Conservation (phyloP, 2,113 vertebrate species). For the Balaeniceps rex region DNA sequence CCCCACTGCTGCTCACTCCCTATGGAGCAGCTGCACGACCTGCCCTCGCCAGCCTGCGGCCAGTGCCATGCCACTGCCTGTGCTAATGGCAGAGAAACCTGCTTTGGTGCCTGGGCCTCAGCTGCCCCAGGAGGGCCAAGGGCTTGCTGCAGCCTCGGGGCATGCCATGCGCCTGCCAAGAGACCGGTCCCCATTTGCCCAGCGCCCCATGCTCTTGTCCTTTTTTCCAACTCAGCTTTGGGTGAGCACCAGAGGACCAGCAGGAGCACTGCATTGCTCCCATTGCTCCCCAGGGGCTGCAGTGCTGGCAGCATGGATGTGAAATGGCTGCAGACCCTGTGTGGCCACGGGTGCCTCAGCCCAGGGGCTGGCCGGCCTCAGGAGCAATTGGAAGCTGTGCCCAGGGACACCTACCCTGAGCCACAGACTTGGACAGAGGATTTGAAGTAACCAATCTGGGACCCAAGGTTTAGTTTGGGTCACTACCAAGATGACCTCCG, state of each 20-base stretch:
- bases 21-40: rapidly evolving
- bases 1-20: rapidly evolving
- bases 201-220: not conserved
- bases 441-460: not conserved
- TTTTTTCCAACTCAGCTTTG: not conserved
- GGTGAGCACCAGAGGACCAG: not conserved
- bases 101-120: too few relatives aligned
- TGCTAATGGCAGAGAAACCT: not conserved
- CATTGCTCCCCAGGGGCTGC: not conserved
- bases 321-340: rapidly evolving
- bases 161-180: not conserved
- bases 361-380: rapidly evolving
- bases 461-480: not conserved
- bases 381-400: not conserved
- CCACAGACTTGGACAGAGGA: not conserved
- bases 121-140: not conserved
- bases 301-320: not conserved
- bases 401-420: not conserved
- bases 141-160: not conserved
- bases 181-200: not conserved
- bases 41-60: not conserved
- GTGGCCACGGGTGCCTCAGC: not conserved
- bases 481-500: not conserved
- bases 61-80: not conserved
- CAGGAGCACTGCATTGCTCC: not conserved